Percentiles rank a stretch among this genome's conserved stretches.
Conservation (phyloP, 2,888 invertebrate species). For the Cerastis rubricosa region DNA sequence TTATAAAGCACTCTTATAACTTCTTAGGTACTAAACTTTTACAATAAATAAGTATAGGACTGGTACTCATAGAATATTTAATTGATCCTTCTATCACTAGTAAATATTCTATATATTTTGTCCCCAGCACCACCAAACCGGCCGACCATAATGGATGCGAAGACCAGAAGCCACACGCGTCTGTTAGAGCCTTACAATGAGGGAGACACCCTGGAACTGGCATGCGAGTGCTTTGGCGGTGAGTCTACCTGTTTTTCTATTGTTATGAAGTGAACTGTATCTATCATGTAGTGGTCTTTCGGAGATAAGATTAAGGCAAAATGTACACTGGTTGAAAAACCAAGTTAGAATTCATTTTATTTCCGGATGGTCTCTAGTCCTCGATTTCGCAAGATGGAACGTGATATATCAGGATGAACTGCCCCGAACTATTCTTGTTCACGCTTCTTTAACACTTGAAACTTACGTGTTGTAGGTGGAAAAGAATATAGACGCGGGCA, state of each 20-base stretch:
- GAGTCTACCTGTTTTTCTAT: conserved; percentile 56
- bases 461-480: no score
- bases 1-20: background rate
- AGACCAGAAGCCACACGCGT: conserved; percentile 93
- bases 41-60: no score
- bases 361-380: no score
- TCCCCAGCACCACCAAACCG: conserved; percentile 95
- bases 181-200: conserved; percentile 96
- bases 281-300: background rate
- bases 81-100: background rate
- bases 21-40: no score
- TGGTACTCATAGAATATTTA: background rate
- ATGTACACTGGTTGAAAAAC: no score
- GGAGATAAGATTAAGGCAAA: background rate
- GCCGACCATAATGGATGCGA: conserved; percentile 95
- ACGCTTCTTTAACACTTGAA: no score
- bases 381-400: no score
- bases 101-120: conserved; percentile 38
- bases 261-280: background rate
- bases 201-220: conserved; percentile 94
- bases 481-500: no score
- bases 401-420: no score
- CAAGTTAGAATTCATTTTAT: no score
- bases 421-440: no score
- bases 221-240: conserved; percentile 96